Base-by-base conservation (phyloP, 64 coral and sea anemone genomes). In the Porites lutea region DNA sequence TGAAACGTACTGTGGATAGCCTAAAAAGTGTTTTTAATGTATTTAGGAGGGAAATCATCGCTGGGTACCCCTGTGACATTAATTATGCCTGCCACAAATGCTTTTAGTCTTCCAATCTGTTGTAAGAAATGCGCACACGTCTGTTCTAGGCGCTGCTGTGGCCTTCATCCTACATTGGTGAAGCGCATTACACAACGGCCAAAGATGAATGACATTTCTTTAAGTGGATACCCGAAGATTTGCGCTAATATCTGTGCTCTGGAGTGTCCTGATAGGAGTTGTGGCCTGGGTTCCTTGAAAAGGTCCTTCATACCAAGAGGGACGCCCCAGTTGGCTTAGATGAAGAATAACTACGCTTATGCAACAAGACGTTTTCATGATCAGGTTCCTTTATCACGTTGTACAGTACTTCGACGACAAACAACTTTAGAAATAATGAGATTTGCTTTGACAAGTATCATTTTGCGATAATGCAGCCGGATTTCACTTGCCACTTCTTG, bases 221-320 rank as follows among this genome's bases (percentile, higher is more conserved):
- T 49, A 59, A 75, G 71, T 23, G 3, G 54, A 2, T 96, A 90
- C 27, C 94, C 94, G 59, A 71, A 57, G 53, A 92, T 96, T 21
- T 96, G 90, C 59, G 75, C 80, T 12, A 89, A 96, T 55, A 90
- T 96, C 18, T 96, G 94, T 70, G 94, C 94, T 6, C 94, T 96
- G 20, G 94, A 96, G 53, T 96, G 94, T 63, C 94, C 89, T 21
- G 89, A 96, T 77, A 86, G 94, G 18, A 92, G 94, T 57, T 96
- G 94, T n/a, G 94, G 94, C 0, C 94, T 90, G 9, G 94, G 94
- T 16, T 96, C 94, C 59, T 80, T 92, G 2, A 96, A 69, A 50
- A 90, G 94, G 23, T 8, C 72, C 48, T 51, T 66, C 13, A 89
- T 96, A 23, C 65, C 84, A 16, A 76, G 53, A 61, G 10, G 60